Evolutionary conservation across 2,113 vertebrate species (phyloP).

Genomic region (Geococcyx californianus): DNA sequence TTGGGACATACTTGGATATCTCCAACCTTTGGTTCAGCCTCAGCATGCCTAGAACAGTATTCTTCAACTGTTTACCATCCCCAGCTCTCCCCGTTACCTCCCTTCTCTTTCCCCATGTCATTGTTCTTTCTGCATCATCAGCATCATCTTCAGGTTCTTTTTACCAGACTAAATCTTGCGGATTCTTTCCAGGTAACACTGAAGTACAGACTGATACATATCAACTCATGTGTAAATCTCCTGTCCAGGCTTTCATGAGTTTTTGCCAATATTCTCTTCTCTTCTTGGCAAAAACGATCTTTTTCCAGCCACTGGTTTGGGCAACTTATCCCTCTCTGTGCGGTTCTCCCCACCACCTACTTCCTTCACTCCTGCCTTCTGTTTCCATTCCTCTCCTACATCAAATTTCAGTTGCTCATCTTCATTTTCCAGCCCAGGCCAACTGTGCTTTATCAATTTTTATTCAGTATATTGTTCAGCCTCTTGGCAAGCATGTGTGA

Average conservation of each 20-base stretch:
- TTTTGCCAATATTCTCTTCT: conserved; percentile 19
- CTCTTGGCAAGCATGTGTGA: neutral
- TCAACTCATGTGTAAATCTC: neutral
- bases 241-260: neutral
- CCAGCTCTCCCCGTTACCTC: neutral
- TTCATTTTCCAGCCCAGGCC: neutral
- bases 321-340: neutral
- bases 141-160: neutral
- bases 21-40: neutral
- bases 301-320: neutral
- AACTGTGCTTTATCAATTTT: neutral
- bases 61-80: neutral
- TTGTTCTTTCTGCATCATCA: neutral
- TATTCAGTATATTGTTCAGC: neutral
- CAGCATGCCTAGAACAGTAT: neutral
- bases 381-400: neutral
- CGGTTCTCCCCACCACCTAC: neutral
- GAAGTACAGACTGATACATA: neutral
- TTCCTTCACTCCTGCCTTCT: neutral
- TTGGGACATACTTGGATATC: neutral
- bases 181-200: neutral
- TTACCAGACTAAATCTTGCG: neutral
- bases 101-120: neutral
- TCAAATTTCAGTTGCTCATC: neutral
- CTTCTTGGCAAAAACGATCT: neutral